These are phyloP conservation scores for Quadriops clusia DNA, from an alignment of 2,888 invertebrate genomes.

Conservation along the genomic window DNA sequence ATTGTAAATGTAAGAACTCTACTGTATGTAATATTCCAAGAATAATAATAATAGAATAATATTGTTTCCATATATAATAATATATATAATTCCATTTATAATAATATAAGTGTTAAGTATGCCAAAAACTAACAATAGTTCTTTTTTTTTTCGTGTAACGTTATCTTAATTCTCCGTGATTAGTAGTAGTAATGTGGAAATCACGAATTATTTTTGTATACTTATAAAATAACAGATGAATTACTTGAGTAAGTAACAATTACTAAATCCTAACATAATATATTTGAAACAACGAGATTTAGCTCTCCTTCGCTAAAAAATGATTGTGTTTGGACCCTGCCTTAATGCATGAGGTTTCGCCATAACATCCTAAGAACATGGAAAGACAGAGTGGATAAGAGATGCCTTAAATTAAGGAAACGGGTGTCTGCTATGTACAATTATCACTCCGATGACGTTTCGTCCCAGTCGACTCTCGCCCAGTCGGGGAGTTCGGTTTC, in stretches of 20 bases:
- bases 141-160: neutral
- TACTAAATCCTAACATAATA: no score
- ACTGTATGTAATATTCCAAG: no score
- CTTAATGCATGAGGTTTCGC: slow-evolving; percentile 20
- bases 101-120: slow-evolving; percentile 1
- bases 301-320: no score
- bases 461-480: slow-evolving; percentile 79
- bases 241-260: no score
- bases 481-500: slow-evolving; percentile 86
- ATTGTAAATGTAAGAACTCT: no score
- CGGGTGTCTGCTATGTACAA: slow-evolving; percentile 17
- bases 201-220: no score
- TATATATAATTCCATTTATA: neutral
- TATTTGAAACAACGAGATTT: no score
- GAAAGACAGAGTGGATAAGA: slow-evolving; percentile 34
- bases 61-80: neutral
- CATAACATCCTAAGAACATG: slow-evolving; percentile 19
- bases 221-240: no score
- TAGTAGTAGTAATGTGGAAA: no score
- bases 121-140: neutral
- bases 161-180: no score
- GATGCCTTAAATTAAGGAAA: slow-evolving; percentile 26
- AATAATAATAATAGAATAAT: no score
- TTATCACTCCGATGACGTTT: slow-evolving; percentile 42
- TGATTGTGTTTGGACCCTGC: slow-evolving; percentile 33